Percentiles rank a stretch among this genome's conserved stretches.
Evolutionary conservation across 1,140 invertebrate species (phyloP).

Genomic region (Luehdorfia chinensis): DNA sequence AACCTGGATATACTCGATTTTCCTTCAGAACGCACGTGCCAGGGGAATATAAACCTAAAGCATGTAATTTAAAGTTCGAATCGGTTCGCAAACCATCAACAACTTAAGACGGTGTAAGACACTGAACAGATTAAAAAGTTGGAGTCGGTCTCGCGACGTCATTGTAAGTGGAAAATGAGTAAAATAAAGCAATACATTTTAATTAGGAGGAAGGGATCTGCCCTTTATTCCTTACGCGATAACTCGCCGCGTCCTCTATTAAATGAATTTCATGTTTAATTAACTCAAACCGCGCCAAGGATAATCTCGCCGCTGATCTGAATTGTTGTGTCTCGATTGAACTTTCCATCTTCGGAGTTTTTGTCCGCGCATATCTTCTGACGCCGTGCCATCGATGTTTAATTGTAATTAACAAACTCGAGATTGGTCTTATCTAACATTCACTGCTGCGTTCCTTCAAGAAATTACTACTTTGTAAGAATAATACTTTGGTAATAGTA

Average conservation of each 20-base stretch:
- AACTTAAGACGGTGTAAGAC: constrained; percentile 58
- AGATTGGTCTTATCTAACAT: constrained; percentile 2
- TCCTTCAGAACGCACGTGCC: constrained; percentile 25
- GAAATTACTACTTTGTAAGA: constrained; percentile 5
- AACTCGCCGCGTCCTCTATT: constrained; percentile 66
- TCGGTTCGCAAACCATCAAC: constrained; percentile 1
- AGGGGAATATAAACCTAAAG: constrained; percentile 25
- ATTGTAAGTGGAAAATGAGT: constrained; percentile 76
- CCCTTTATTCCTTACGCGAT: constrained; percentile 72
- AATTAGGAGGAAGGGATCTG: constrained; percentile 71
- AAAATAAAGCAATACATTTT: constrained; percentile 77
- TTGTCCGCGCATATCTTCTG: constrained; percentile 33
- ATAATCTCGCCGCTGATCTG: constrained; percentile 57
- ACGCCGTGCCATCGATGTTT: neutral
- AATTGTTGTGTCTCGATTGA: constrained; percentile 43
- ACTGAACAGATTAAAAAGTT: constrained; percentile 72
- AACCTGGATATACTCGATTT: constrained; percentile 57
- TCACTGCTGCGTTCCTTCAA: neutral
- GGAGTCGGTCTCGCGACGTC: constrained; percentile 67
- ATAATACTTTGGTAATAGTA: no score
- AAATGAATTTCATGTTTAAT: constrained; percentile 77
- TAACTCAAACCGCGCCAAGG: constrained; percentile 55
- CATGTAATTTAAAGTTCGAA: constrained; percentile 13
- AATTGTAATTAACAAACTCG: constrained; percentile 4
- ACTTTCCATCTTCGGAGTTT: constrained; percentile 49